These are phyloP conservation scores for Turnix velox DNA, from an alignment of 2,113 vertebrate species.

Conservation along the genomic window DNA sequence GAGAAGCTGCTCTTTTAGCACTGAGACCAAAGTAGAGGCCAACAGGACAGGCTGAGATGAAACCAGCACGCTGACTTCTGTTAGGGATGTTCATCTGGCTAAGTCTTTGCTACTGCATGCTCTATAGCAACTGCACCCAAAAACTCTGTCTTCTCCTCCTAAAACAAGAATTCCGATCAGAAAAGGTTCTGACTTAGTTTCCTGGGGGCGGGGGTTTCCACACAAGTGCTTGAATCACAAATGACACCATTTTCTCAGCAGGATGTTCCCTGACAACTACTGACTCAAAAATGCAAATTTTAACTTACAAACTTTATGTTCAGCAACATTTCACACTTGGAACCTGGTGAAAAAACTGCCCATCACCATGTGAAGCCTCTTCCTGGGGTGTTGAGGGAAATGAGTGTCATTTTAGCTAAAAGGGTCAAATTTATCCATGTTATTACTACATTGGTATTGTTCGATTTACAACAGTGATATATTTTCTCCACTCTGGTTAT, in stretches of 20 bases:
- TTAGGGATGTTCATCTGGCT: background rate
- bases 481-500: background rate
- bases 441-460: background rate
- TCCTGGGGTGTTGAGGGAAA: background rate
- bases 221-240: background rate
- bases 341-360: conserved; percentile 23
- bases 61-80: background rate
- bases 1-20: background rate
- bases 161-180: background rate
- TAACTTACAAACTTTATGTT: conserved; percentile 10
- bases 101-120: background rate
- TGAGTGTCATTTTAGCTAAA: background rate
- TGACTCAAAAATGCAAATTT: conserved; percentile 14
- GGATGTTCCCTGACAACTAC: background rate
- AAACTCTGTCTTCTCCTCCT: background rate
- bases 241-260: background rate
- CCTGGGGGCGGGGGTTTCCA: background rate
- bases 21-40: background rate
- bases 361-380: background rate
- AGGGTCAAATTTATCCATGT: background rate
- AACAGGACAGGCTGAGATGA: background rate
- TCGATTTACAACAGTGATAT: background rate
- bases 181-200: background rate
- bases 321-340: conserved; percentile 4
- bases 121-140: background rate